These are phyloP conservation scores for Bibio marci DNA, from an alignment of 2,888 invertebrate genomes.

Conservation along the genomic window DNA sequence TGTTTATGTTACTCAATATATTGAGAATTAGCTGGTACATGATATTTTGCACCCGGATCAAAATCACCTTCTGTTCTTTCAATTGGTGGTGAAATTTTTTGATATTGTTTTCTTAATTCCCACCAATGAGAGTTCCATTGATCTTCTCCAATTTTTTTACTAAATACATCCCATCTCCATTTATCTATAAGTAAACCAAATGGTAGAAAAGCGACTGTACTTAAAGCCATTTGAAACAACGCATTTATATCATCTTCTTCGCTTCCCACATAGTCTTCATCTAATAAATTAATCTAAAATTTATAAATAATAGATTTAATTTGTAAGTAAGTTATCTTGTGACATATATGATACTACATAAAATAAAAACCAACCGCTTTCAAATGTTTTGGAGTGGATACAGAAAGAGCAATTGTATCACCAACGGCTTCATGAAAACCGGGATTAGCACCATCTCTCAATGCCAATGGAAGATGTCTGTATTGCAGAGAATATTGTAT, in stretches of 20 bases:
- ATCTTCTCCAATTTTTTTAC: conserved; percentile 24
- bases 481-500: conserved; percentile 38
- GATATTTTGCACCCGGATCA: conserved; percentile 32
- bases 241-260: conserved; percentile 28
- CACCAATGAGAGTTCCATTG: conserved; percentile 32
- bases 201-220: conserved; percentile 36
- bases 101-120: conserved; percentile 24
- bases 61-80: conserved; percentile 27
- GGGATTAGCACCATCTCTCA: conserved; percentile 53
- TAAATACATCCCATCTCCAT: conserved; percentile 40
- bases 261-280: conserved; percentile 3
- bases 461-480: conserved; percentile 49
- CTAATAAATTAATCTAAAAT: conserved; percentile 6
- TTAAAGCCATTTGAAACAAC: conserved; percentile 31
- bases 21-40: conserved; percentile 28
- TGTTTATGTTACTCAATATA: conserved; percentile 27
- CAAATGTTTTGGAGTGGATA: conserved; percentile 24
- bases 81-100: conserved; percentile 29
- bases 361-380: conserved; percentile 9
- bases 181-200: conserved; percentile 37
- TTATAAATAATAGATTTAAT: too few species aligned
- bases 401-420: conserved; percentile 31
- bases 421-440: conserved; percentile 48
- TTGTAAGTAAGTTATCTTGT: too few species aligned
- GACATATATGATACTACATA: too few species aligned